These are phyloP conservation scores for Lanius collurio DNA, from an alignment of 2,113 vertebrate species.

Conservation along the genomic window DNA sequence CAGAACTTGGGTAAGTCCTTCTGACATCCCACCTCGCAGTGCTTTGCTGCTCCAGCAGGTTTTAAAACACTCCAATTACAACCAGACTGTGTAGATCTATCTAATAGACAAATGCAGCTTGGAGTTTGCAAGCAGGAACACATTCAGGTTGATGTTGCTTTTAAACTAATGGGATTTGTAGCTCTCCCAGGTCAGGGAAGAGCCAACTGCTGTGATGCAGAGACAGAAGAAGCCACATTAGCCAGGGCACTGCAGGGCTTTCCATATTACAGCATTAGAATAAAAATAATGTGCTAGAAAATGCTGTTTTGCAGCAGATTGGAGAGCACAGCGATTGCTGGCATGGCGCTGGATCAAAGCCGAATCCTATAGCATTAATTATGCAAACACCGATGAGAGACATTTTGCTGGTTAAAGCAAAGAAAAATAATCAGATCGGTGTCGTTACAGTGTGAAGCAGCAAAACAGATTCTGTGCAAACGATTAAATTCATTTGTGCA, in stretches of 20 bases:
- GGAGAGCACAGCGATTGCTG: background rate
- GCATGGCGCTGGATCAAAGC: background rate
- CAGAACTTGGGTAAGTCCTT: background rate
- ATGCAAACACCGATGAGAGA: conserved; percentile 1
- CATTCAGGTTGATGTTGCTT: background rate
- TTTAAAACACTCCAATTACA: background rate
- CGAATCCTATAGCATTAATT: conserved; percentile 10
- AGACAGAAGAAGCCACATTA: background rate
- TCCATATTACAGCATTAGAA: background rate
- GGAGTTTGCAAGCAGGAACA: background rate
- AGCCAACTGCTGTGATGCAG: background rate
- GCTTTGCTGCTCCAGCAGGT: background rate
- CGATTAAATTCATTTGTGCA: conserved; percentile 21
- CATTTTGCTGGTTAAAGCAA: conserved; percentile 10
- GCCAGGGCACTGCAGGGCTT: background rate
- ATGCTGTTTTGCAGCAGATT: background rate
- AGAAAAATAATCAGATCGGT: background rate
- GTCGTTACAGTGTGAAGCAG: background rate
- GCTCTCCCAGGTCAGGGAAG: background rate
- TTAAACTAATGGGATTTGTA: background rate
- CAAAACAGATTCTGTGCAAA: conserved; percentile 22
- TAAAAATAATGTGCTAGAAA: conserved; percentile 13
- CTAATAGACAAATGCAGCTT: background rate
- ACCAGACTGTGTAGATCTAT: background rate
- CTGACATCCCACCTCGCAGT: background rate